Base-by-base conservation (phyloP, 1,140 invertebrate genomes). In the Grapholita molesta region DNA sequence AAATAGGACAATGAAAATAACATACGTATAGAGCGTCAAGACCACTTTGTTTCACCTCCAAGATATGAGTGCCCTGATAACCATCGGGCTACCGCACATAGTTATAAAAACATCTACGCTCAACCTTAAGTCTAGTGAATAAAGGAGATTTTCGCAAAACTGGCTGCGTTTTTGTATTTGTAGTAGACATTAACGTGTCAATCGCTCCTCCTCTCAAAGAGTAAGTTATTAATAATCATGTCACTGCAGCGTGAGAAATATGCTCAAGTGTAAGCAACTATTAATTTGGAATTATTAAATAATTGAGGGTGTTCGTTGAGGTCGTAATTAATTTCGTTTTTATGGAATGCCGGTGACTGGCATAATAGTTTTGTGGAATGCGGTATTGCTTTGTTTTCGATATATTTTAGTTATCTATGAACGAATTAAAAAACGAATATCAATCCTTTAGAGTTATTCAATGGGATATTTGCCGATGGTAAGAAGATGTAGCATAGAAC, bases 211-310 rank as follows among this genome's bases (percentile, higher is more conserved):
- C 64, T 35, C 64, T 65, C 15, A 18, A 25, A 57, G 64, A 65
- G 18, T 65, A 35, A 32, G 32, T 64, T 65, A 65, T 65, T 65
- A 65, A 65, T 65, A 65, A 65, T 65, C 64, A 65, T 65, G 64
- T 65, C 30, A 65, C 23, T 38, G 28, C 30, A 35, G 18, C 64
- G 64, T 65, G 64, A 65, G 64, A 65, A 65, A 65, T 65, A 65
- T 65, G 9, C 32, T 65, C 64, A 24, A 65, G 32, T 65, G 32
- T 61, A 61, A 65, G 64, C 21, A 38, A 65, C 64, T 65, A 65
- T 65, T 65, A 65, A 65, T 65, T 65, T 65, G 30, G 33, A 24
- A 65, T 65, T 65, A 65, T 65, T 32, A 38, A 38, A 38, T 65
- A 65, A 65, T 65, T 65, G 64, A 35, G 18, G 64, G 64, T 65